Conservation (phyloP, 1,140 invertebrate genomes). For the Gryon sp. region DNA sequence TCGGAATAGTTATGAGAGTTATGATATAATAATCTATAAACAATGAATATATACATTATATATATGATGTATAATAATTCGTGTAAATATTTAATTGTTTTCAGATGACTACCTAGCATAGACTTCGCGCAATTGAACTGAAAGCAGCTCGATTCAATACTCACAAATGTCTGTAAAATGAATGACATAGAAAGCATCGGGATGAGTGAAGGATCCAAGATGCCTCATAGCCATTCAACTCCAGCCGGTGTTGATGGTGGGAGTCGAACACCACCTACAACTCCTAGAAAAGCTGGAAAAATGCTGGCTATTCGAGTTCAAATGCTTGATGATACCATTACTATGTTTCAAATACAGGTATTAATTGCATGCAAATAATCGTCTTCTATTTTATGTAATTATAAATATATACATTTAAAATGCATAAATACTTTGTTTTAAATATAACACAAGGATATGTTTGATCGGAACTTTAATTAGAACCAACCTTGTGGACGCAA, state of each 20-base stretch:
- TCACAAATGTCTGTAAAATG: constrained; percentile 72
- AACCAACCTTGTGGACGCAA: too few relatives aligned
- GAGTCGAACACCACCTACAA: constrained; percentile 84
- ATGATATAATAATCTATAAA: too few relatives aligned
- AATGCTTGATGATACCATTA: constrained; percentile 92
- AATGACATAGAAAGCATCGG: constrained; percentile 76
- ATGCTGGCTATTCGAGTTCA: constrained; percentile 92
- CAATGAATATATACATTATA: too few relatives aligned
- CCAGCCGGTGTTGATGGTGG: constrained; percentile 89
- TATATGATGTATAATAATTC: too few relatives aligned
- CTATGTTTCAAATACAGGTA: constrained; percentile 95
- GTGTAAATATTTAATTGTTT: constrained; percentile 9
- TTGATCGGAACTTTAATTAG: too few relatives aligned
- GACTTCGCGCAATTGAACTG: constrained; percentile 27
- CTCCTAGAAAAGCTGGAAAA: constrained; percentile 89
- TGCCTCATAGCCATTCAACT: constrained; percentile 91
- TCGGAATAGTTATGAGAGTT: too few relatives aligned
- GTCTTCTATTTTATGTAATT: too few relatives aligned
- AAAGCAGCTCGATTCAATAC: constrained; percentile 26
- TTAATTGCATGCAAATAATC: too few relatives aligned
- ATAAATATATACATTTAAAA: too few relatives aligned
- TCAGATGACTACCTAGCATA: constrained; percentile 73
- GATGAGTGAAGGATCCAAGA: constrained; percentile 78
- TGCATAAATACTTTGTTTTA: too few relatives aligned
- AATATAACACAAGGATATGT: too few relatives aligned